phyloP scores from a whole-genome alignment of 2,113 vertebrate genomes.

The Lepus americanus region DNA sequence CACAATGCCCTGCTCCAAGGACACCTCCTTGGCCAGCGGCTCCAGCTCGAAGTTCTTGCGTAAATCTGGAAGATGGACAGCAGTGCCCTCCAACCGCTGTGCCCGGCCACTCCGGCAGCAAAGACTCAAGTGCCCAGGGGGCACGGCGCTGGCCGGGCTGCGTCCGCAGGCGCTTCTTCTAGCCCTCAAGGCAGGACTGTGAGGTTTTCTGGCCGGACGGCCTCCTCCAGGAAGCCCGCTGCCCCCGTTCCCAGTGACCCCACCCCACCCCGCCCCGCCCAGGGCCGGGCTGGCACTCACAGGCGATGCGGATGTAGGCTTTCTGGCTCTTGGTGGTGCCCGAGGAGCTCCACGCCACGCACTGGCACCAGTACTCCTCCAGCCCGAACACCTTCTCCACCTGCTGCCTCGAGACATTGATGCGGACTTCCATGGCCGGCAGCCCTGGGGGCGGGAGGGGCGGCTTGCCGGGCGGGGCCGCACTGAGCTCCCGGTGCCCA shows the following conservation, averaged over 20 bases:
- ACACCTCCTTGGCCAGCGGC: constrained; percentile 95
- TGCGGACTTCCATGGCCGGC: constrained; percentile 96
- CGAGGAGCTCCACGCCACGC: constrained; percentile 98
- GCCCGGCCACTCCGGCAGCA: not conserved
- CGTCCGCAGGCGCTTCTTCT: not conserved
- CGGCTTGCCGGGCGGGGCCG: not conserved
- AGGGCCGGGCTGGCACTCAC: constrained; percentile 88
- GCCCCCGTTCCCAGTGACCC: not conserved
- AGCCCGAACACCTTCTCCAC: constrained; percentile 99
- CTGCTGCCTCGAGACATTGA: constrained; percentile 97
- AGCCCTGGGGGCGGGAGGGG: constrained; percentile 87
- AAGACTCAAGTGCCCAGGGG: too few relatives aligned
- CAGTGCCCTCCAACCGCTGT: fast-evolving
- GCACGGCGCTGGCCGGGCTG: not conserved
- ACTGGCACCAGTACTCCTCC: constrained; percentile 99
- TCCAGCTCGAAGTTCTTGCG: constrained; percentile 99
- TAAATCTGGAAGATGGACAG: constrained; percentile 90
- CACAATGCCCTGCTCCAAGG: constrained; percentile 96
- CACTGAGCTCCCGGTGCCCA: too few relatives aligned
- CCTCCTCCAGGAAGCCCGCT: not conserved
- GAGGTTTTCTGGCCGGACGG: not conserved
- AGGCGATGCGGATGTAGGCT: constrained; percentile 96
- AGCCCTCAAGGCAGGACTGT: not conserved
- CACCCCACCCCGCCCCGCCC: fast-evolving
- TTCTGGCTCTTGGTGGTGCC: constrained; percentile 99